Evolutionary conservation across 2,888 invertebrate genomes (phyloP).

Genomic region (Xiphydria camelus): DNA sequence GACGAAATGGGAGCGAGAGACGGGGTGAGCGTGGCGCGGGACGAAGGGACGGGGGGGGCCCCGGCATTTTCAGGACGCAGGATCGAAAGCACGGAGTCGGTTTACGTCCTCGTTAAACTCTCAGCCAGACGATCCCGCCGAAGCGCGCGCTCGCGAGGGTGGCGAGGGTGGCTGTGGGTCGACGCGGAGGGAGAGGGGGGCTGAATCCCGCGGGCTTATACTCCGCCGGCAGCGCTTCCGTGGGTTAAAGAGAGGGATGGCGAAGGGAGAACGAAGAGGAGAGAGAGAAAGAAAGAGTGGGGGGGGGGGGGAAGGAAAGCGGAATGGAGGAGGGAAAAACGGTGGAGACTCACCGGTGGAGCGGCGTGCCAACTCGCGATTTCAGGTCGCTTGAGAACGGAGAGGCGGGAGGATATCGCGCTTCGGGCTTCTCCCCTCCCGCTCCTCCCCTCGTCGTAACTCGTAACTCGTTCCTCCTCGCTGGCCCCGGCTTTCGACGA

Average conservation of each 20-base stretch:
- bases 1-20: no score
- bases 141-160: no score
- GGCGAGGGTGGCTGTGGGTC: conserved; percentile 4
- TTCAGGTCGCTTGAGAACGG: no score
- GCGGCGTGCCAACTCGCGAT: no score
- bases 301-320: conserved; percentile 8
- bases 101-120: conserved; percentile 23
- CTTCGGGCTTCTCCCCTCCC: no score
- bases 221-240: background rate
- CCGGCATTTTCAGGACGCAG: background rate
- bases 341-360: no score
- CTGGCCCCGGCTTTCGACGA: no score
- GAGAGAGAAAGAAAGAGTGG: conserved; percentile 1
- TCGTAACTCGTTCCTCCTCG: no score
- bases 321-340: no score
- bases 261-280: background rate
- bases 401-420: no score
- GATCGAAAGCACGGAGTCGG: conserved; percentile 10
- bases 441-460: no score
- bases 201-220: conserved; percentile 6
- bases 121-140: conserved; percentile 16
- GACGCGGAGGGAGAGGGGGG: background rate
- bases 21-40: background rate
- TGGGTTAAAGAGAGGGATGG: background rate
- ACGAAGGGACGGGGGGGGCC: background rate